A percentile compares a stretch with the other conserved stretches of the same genome.
phyloP scores from a whole-genome alignment of 2,113 vertebrate genomes.

The Menura novaehollandiae region DNA sequence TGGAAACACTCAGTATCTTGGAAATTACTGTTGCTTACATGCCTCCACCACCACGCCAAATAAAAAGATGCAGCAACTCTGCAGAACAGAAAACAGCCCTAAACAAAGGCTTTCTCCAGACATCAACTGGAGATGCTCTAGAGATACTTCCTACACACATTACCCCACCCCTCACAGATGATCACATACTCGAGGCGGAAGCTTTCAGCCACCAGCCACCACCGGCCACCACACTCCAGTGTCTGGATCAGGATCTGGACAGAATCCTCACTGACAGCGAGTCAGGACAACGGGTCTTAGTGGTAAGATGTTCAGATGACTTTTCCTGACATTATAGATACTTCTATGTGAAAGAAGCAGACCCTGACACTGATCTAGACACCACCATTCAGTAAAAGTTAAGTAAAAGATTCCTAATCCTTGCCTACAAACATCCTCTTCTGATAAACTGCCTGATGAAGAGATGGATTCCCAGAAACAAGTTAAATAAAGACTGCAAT shows the following conservation, averaged over 20 bases:
- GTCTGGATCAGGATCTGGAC: background rate
- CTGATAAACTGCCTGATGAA: background rate
- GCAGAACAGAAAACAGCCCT: background rate
- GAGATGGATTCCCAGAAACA: background rate
- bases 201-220: background rate
- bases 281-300: background rate
- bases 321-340: background rate
- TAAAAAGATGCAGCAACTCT: background rate
- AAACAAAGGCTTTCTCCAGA: background rate
- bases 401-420: background rate
- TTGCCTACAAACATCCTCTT: background rate
- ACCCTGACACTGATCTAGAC: background rate
- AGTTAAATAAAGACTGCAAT: background rate
- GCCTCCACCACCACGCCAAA: accelerated
- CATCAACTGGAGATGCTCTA: background rate
- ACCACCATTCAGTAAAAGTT: background rate
- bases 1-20: background rate
- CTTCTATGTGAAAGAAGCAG: background rate
- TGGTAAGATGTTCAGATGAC: background rate
- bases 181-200: background rate
- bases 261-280: background rate
- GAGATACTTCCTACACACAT: background rate
- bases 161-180: background rate
- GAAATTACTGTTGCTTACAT: background rate
- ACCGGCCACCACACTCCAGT: background rate